Base-by-base conservation (phyloP, 2,888 invertebrate genomes). In the Tribolium freemani region DNA sequence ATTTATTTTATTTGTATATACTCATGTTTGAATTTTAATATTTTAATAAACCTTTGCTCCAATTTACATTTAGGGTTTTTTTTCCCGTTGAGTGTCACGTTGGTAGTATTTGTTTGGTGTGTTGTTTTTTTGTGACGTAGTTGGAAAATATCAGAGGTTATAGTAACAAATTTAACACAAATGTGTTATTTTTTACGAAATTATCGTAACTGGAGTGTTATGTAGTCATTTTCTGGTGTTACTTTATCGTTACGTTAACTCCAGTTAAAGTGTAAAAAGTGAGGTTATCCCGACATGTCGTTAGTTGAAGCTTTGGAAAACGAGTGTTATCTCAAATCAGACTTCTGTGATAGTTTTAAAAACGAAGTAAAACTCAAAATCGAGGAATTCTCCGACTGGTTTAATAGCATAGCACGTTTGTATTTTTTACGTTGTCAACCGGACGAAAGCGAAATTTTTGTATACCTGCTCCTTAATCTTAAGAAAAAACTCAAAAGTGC, bases 401-500 rank as follows among this genome's bases (percentile, higher is more conserved):
- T 79, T 31, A 79, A 79, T 45, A 76, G 77, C 50, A 50, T 66
- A 6, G 77, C 74, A 10, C 71, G 78, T 63, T 48, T 78, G 4
- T 58, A 72, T 69, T 50, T 80, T 46, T 56, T 77, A 13, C 71
- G 74, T 54, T 76, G 73, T 5, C 56, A 71, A n/a, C 31, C 48
- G 46, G 21, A 71, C 6, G 75, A 79, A 53, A 75, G 51, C 26
- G 75, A 79, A 60, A 69, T 75, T 46, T 57, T 78, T 16, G 69
- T 77, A 4, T 78, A 69, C 64, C 57, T 81, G 51, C 71, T 82
- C 8, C 48, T 77, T 20, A 71, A 71, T 48, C 72, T 81, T 64
- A 80, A 79, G 68, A 81, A 78, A 67, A 79, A 68, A 26, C 71
- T 80, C 9, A 76, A 78, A 64, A 54, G 56, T 69, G 73, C 77